Evolutionary conservation across 92 coral and sea anemone genomes (phyloP), one percentile per base, ranked within the genome.

Genomic region (Zoanthus sansibaricus): DNA sequence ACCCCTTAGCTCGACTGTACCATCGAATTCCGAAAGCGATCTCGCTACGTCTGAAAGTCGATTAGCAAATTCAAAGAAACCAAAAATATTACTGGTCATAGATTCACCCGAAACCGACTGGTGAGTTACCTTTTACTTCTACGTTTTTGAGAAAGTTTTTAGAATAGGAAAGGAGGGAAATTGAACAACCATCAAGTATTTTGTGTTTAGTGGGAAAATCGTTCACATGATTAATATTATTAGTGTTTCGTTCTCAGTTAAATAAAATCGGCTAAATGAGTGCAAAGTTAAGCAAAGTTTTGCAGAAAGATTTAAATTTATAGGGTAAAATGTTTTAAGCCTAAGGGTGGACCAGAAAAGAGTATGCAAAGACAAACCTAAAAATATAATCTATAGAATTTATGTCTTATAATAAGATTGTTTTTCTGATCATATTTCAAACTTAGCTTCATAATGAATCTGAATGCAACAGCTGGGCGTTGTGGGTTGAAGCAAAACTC

Each of bases 101-200:
- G 99, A 97, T 83, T 90, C 99, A 6, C 94, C 93, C 4, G 99
- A 97, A 21, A 95, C 95, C 3, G 96, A 97, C 86, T 97, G 99
- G 99, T 97, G 82, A 92, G 98, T 49, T 66, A 18, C 15, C 1
- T 13, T 18, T 66, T 80, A 46, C 13, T 64, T 18, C 15, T 12
- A 33, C 6, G 8, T 44, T 18, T 12, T 11, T 3, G 12, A 20
- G 46, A 55, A 66, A 9, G 66, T 20, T 20, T 80, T 45, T 25
- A 25, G 25, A 13, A 55, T 10, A 42, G 13, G n/a, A 37, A 37
- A 37, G 16, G n/a, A 47, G 73, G 46, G 18, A 42, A 17, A 8
- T 49, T 10, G 32, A 75, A 11, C 21, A 7, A 49, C 10, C 44
- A 7, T 48, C 77, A 20, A 42, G 9, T 10, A 9, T 33, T n/a